phyloP scores from a whole-genome alignment of 2,797 vertebrate genomes.

The Pangasius larnaudii region DNA sequence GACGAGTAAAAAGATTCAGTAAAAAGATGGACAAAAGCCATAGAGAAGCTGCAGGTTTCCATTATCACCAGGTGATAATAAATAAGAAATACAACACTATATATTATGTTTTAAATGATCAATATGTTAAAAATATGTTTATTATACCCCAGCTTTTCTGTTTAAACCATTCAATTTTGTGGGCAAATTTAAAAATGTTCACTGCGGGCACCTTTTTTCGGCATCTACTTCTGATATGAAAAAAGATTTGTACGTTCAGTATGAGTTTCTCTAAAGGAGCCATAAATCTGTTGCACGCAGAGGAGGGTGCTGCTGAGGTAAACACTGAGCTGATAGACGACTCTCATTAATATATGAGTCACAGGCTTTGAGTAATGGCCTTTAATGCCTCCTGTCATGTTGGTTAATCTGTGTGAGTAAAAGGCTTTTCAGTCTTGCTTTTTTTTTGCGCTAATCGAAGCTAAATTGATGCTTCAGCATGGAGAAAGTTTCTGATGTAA shows the following conservation, averaged over 20 bases:
- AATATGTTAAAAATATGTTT: background rate
- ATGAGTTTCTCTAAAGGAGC: background rate
- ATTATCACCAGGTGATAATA: background rate
- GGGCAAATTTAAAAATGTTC: background rate
- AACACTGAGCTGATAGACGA: slow-evolving; percentile 16
- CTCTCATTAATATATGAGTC: slow-evolving; percentile 24
- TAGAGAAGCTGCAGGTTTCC: background rate
- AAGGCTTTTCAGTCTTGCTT: background rate
- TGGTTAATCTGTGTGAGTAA: slow-evolving; percentile 14
- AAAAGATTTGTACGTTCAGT: background rate
- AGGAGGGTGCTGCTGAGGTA: background rate
- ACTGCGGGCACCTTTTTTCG: background rate
- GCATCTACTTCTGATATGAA: background rate
- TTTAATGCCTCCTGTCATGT: slow-evolving; percentile 24
- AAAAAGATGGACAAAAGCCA: background rate
- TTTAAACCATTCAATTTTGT: background rate
- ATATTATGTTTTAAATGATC: background rate
- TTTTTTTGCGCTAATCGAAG: background rate
- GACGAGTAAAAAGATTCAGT: no score
- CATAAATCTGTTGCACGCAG: background rate
- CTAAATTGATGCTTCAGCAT: background rate
- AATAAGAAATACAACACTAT: no score
- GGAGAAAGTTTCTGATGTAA: slow-evolving; percentile 1
- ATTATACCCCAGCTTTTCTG: background rate
- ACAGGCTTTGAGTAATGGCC: slow-evolving; percentile 24